phyloP scores from a whole-genome alignment of 1,140 invertebrate genomes.

The Schlechtendalia chinensis region DNA sequence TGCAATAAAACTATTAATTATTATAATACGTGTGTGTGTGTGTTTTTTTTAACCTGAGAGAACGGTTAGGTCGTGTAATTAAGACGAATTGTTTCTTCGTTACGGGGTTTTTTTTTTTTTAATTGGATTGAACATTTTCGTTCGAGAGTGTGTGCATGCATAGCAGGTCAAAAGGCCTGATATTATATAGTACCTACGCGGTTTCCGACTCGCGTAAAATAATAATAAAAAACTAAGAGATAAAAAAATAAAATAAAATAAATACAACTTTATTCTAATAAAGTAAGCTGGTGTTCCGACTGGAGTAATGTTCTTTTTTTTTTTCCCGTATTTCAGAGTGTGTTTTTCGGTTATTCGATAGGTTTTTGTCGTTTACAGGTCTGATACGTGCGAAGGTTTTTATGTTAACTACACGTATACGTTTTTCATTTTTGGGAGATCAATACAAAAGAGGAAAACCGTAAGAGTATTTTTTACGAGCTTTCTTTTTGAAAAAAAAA shows the following conservation, averaged over 20 bases:
- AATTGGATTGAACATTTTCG: conserved; percentile 3
- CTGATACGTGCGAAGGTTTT: background rate
- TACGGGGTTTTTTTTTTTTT: background rate
- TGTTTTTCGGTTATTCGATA: conserved; percentile 18
- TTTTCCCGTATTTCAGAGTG: conserved; percentile 25
- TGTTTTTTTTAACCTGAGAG: too few species aligned
- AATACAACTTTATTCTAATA: conserved; percentile 23
- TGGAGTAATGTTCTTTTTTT: conserved; percentile 8
- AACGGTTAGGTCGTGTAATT: background rate
- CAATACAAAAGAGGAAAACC: background rate
- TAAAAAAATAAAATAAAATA: background rate
- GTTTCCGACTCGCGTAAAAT: conserved; percentile 13
- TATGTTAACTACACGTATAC: background rate
- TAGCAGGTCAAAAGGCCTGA: conserved; percentile 12
- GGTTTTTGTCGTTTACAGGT: conserved; percentile 5
- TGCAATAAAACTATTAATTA: conserved; percentile 20
- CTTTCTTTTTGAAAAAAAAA: background rate
- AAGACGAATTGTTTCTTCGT: background rate
- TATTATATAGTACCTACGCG: too few species aligned
- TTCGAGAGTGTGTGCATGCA: background rate
- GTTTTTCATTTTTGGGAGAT: background rate
- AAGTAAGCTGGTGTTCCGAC: background rate
- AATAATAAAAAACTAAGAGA: conserved; percentile 12
- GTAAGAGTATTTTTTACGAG: background rate
- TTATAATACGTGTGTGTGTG: background rate